Conservation (phyloP, 2,113 vertebrate species). For the Nymphicus hollandicus region DNA sequence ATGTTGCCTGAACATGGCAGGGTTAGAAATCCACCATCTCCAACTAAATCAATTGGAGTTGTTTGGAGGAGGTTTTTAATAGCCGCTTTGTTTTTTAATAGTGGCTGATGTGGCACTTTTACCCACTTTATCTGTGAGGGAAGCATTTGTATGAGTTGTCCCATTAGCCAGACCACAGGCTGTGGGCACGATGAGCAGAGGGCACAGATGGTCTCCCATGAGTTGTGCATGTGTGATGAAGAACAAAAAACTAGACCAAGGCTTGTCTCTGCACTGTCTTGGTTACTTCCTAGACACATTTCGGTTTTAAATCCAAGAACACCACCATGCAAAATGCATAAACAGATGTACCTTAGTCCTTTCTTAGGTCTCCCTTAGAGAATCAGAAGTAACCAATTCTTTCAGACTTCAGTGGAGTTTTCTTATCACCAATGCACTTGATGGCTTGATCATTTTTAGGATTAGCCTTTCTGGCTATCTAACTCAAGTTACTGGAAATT, state of each 20-base stretch:
- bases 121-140: not conserved
- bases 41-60: not conserved
- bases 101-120: not conserved
- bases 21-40: not conserved
- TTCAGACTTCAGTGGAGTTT: rapidly evolving
- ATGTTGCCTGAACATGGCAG: not conserved
- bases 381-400: not conserved
- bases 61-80: not conserved
- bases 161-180: not conserved
- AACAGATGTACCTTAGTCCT: not conserved
- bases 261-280: not conserved
- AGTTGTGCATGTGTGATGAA: not conserved
- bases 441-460: not conserved
- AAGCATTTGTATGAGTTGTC: not conserved
- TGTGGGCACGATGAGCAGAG: not conserved
- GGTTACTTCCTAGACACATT: not conserved
- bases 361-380: not conserved
- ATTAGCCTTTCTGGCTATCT: not conserved
- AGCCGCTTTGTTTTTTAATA: not conserved
- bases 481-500: not conserved
- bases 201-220: too few relatives aligned
- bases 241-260: not conserved
- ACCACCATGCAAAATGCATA: not conserved
- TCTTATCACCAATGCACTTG: not conserved
- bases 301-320: not conserved